These are phyloP conservation scores for Glaucopsyche alexis DNA, from an alignment of 2,888 invertebrate genomes.

Conservation along the genomic window DNA sequence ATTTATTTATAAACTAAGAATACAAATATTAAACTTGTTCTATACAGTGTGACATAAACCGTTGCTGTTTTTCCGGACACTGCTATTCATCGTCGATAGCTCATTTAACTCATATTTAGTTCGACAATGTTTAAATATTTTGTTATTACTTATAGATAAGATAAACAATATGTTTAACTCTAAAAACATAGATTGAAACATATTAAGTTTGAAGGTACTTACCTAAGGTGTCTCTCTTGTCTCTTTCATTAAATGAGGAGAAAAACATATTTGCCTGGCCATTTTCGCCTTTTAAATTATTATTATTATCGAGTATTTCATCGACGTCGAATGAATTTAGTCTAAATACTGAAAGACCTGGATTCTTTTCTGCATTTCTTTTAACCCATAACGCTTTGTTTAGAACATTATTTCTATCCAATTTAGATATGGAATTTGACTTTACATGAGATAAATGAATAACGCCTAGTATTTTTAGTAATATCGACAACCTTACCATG, in stretches of 20 bases:
- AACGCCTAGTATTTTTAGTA: conserved; percentile 41
- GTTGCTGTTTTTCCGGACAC: too few relatives aligned
- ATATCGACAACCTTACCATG: conserved; percentile 45
- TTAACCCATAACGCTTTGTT: conserved; percentile 64
- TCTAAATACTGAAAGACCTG: conserved; percentile 56
- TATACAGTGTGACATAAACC: too few relatives aligned
- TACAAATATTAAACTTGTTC: too few relatives aligned
- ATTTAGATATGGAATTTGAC: conserved; percentile 48
- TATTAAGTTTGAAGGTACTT: conserved; percentile 44
- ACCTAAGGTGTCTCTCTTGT: conserved; percentile 55
- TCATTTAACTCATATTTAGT: too few relatives aligned
- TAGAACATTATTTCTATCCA: conserved; percentile 59
- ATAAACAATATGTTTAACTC: too few relatives aligned
- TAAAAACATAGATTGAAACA: background rate
- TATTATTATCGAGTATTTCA: conserved; percentile 51
- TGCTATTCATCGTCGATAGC: too few relatives aligned
- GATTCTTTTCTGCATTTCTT: conserved; percentile 39
- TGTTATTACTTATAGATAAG: too few relatives aligned
- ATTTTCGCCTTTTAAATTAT: conserved; percentile 48
- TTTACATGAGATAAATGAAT: conserved; percentile 44
- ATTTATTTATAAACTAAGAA: too few relatives aligned
- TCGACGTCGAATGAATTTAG: conserved; percentile 57
- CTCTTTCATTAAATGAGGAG: conserved; percentile 51
- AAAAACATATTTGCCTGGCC: conserved; percentile 47
- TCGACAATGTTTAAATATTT: too few relatives aligned